A percentile compares a stretch with the other conserved stretches of the same genome.
These are phyloP conservation scores for Ostrea denselamellosa DNA, from an alignment of 1,140 invertebrate species.

Conservation along the genomic window DNA sequence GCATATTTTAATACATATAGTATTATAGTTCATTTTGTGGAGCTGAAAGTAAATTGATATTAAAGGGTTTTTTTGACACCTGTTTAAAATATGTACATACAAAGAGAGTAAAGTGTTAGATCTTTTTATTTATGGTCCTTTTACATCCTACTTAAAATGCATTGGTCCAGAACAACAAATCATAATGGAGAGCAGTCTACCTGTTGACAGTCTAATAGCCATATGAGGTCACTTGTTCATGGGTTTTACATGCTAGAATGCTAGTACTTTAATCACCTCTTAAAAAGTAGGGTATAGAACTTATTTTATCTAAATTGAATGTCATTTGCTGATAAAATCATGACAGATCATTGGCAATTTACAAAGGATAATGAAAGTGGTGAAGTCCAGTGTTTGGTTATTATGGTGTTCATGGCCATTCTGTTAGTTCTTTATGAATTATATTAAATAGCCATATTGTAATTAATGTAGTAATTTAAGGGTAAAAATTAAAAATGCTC, in stretches of 20 bases:
- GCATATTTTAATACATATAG: not conserved
- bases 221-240: not conserved
- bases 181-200: not conserved
- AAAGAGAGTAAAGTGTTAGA: not conserved
- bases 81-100: slow-evolving; percentile 5
- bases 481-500: not conserved
- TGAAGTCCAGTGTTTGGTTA: not conserved
- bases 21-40: not conserved
- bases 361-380: not conserved
- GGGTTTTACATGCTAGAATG: not conserved
- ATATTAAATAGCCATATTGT: not conserved
- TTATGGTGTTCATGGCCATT: no score
- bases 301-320: slow-evolving; percentile 21
- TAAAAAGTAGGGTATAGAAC: slow-evolving; percentile 2
- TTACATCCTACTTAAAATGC: not conserved
- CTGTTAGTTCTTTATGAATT: not conserved
- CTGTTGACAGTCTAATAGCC: slow-evolving; percentile 25
- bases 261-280: slow-evolving; percentile 16
- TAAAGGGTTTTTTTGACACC: not conserved
- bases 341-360: slow-evolving; percentile 15
- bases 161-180: not conserved
- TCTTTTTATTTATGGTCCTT: not conserved
- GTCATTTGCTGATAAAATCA: not conserved
- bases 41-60: not conserved
- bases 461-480: not conserved